phyloP scores from a whole-genome alignment of 2,113 vertebrate species.

The Phalacrocorax aristotelis region DNA sequence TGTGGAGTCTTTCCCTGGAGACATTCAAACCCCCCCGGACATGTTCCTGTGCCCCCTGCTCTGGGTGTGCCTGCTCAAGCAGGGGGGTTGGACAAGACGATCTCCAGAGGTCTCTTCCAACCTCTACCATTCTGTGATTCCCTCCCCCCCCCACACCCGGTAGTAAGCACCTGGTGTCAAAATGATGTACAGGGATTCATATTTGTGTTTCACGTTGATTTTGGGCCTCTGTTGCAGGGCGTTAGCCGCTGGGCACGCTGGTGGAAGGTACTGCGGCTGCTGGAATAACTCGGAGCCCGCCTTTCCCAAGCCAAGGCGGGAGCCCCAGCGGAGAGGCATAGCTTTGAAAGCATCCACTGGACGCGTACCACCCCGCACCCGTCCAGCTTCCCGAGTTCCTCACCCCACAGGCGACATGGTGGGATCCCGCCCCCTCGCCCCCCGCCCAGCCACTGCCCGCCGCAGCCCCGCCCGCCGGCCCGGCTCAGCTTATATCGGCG shows the following conservation, averaged over 20 bases:
- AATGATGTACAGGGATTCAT: not conserved
- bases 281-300: rapidly evolving
- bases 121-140: too few species aligned
- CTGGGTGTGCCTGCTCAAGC: too few species aligned
- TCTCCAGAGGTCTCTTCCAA: too few species aligned
- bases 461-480: too few species aligned
- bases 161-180: not conserved
- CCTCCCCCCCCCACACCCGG: too few species aligned
- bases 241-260: rapidly evolving
- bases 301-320: not conserved
- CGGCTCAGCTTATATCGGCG: too few species aligned
- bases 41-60: too few species aligned
- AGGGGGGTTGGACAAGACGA: too few species aligned
- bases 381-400: rapidly evolving
- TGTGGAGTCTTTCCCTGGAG: too few species aligned
- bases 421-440: too few species aligned
- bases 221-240: not conserved
- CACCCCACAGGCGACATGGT: rapidly evolving
- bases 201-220: not conserved
- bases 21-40: too few species aligned
- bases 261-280: not conserved
- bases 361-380: not conserved
- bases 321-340: not conserved
- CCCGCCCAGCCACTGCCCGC: too few species aligned
- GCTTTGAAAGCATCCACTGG: not conserved